phyloP scores from a whole-genome alignment of 2,797 vertebrate genomes.

The Vultur gryphus region DNA sequence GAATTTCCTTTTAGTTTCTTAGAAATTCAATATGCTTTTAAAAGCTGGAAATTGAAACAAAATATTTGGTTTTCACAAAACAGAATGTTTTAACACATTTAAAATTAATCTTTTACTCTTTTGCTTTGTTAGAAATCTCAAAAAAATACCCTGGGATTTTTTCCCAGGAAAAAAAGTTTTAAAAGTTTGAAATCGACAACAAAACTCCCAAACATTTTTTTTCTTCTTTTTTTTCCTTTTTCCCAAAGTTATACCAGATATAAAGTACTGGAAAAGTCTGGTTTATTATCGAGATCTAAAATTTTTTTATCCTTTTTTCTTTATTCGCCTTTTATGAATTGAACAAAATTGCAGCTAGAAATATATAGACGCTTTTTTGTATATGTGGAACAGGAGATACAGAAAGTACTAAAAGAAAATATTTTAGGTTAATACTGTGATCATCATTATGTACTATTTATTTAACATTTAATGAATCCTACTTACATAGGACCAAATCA shows the following conservation, averaged over 20 bases:
- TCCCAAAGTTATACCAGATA: background rate
- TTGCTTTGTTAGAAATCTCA: background rate
- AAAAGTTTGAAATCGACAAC: background rate
- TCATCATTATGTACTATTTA: background rate
- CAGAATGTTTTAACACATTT: background rate
- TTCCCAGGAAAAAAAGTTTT: background rate
- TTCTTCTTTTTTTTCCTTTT: accelerated
- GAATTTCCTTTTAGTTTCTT: background rate
- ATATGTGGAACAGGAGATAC: background rate
- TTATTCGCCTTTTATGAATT: background rate
- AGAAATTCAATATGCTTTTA: background rate
- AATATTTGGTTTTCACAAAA: background rate
- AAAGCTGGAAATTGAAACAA: background rate
- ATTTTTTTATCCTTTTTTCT: background rate
- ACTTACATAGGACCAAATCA: background rate
- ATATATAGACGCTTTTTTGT: background rate
- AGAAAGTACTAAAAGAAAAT: background rate
- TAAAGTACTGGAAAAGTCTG: background rate
- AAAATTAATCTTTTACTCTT: background rate
- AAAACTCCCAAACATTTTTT: background rate
- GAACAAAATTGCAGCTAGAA: background rate
- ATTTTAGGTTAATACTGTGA: background rate
- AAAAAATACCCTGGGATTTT: accelerated
- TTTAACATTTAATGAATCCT: background rate
- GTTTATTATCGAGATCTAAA: background rate